Evolutionary conservation across 2,113 vertebrate genomes (phyloP).

Genomic region (Aptenodytes forsteri): DNA sequence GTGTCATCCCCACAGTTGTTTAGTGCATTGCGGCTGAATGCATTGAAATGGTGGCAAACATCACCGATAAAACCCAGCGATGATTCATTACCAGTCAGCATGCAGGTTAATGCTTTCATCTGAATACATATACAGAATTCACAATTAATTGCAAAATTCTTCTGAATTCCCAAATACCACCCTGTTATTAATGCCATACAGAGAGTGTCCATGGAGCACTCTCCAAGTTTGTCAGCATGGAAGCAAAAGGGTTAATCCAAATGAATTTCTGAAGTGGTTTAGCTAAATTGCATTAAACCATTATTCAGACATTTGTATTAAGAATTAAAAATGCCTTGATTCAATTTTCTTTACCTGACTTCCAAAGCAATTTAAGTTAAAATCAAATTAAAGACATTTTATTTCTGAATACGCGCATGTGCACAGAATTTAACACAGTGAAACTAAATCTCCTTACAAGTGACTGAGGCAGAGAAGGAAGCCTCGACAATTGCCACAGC

Average conservation of each 20-base stretch:
- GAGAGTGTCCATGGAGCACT: background rate
- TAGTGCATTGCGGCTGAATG: background rate
- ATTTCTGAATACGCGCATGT: background rate
- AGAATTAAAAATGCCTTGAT: conserved; percentile 5
- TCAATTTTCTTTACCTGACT: background rate
- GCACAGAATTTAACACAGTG: background rate
- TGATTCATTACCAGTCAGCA: fast-evolving
- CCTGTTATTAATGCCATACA: background rate
- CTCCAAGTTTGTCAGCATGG: background rate
- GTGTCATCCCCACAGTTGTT: background rate
- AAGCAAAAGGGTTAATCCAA: background rate
- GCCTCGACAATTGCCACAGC: background rate
- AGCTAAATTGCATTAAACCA: background rate
- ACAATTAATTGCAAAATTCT: background rate
- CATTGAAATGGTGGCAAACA: background rate
- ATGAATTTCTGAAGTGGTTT: background rate
- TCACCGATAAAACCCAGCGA: background rate
- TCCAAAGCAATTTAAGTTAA: background rate
- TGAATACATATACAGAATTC: background rate
- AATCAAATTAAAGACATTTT: conserved; percentile 19
- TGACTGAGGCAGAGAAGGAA: background rate
- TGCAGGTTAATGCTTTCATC: background rate
- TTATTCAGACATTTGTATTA: background rate
- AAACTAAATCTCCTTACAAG: background rate
- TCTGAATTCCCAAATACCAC: background rate